Percentiles rank a stretch among this genome's conserved stretches.
Conservation (phyloP, 2,113 vertebrate genomes). For the Corvus cornix region DNA sequence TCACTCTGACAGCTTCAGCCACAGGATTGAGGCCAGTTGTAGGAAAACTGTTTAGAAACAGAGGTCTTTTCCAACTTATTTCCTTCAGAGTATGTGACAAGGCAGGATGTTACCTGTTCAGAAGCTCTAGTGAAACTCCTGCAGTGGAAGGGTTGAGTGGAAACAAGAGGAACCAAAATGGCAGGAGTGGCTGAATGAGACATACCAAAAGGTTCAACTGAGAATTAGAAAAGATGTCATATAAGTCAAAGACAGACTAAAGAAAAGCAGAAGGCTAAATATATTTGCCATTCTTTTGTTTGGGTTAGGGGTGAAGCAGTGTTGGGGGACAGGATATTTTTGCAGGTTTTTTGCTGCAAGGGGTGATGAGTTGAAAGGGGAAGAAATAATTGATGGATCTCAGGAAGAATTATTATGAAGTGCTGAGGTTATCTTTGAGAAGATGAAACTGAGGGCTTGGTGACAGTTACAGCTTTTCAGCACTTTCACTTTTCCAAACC, state of each 20-base stretch:
- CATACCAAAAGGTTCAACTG: not conserved
- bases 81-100: not conserved
- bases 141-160: not conserved
- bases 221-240: not conserved
- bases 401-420: not conserved
- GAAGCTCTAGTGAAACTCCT: not conserved
- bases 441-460: not conserved
- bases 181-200: not conserved
- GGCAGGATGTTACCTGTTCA: not conserved
- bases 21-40: not conserved
- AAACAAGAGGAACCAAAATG: not conserved
- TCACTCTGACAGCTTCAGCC: not conserved
- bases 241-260: not conserved
- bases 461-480: not conserved
- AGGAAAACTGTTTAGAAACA: not conserved
- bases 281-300: not conserved
- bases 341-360: not conserved
- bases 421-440: not conserved
- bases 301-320: accelerated
- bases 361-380: not conserved
- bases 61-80: not conserved
- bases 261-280: not conserved
- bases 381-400: not conserved
- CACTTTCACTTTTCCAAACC: not conserved
- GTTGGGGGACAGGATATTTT: not conserved